phyloP scores from a whole-genome alignment of 2,113 vertebrate genomes.

The Semnornis frantzii region DNA sequence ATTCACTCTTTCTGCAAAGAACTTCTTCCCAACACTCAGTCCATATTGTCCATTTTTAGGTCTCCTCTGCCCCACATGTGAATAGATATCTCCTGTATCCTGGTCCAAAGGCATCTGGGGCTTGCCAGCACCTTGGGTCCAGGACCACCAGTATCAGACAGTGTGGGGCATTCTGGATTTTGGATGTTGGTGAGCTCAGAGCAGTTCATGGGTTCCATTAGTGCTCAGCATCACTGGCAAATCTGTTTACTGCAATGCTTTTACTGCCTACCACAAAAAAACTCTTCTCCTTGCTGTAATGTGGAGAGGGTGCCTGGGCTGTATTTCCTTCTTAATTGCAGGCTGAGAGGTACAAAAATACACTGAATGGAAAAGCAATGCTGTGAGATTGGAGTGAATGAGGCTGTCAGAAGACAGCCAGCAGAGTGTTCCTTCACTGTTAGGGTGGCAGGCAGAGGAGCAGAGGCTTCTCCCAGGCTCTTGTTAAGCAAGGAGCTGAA shows the following conservation, averaged over 20 bases:
- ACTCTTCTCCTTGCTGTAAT: neutral
- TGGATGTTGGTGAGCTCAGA: neutral
- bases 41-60: neutral
- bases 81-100: neutral
- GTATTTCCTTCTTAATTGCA: constrained; percentile 52
- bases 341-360: constrained; percentile 21
- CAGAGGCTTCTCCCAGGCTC: neutral
- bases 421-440: neutral
- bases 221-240: neutral
- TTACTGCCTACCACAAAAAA: neutral
- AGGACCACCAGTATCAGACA: neutral
- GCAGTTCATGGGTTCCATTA: neutral
- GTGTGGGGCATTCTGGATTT: neutral
- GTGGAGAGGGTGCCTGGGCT: neutral
- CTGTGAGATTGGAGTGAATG: neutral
- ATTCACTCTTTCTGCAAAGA: too few relatives aligned
- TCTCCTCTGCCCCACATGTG: neutral
- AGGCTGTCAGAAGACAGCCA: constrained; percentile 39
- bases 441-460: neutral
- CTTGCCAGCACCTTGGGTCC: neutral
- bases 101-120: neutral
- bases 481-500: neutral
- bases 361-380: constrained; percentile 3
- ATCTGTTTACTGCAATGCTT: neutral
- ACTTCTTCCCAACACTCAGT: neutral